phyloP scores from a whole-genome alignment of 2,113 vertebrate genomes.

The Laterallus jamaicensis region DNA sequence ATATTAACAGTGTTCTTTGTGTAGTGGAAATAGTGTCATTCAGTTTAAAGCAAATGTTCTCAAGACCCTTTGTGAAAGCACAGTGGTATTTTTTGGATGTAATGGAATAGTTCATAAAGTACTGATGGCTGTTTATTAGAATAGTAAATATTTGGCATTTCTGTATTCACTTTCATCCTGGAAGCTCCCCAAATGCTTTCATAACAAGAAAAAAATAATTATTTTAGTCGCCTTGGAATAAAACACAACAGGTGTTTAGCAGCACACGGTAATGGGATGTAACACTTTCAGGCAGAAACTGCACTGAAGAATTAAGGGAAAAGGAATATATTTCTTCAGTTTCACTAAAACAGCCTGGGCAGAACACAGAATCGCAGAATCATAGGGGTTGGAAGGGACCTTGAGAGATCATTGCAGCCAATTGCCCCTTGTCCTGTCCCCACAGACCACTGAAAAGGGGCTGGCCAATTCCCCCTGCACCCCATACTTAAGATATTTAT shows the following conservation, averaged over 20 bases:
- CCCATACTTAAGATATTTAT: too few relatives aligned
- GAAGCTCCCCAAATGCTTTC: background rate
- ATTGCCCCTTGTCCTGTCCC: too few relatives aligned
- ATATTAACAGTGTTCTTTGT: background rate
- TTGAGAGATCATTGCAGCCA: too few relatives aligned
- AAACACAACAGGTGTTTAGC: background rate
- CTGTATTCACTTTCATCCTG: background rate
- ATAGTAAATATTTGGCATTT: background rate
- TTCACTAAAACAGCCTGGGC: background rate
- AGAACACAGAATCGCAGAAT: background rate
- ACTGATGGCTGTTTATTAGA: background rate
- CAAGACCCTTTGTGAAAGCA: slow-evolving; percentile 17
- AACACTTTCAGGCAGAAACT: background rate
- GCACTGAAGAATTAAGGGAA: background rate
- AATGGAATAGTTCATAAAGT: background rate
- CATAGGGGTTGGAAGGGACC: too few relatives aligned
- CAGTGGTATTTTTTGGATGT: background rate
- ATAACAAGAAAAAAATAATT: background rate
- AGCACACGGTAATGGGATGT: background rate
- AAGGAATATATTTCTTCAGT: background rate
- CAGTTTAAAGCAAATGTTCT: slow-evolving; percentile 9
- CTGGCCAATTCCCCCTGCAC: too few relatives aligned
- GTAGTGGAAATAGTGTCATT: background rate
- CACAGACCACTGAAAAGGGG: too few relatives aligned
- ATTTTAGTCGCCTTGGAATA: background rate